Conservation (phyloP, 2,797 vertebrate genomes). For the Buphagus erythrorhynchus region DNA sequence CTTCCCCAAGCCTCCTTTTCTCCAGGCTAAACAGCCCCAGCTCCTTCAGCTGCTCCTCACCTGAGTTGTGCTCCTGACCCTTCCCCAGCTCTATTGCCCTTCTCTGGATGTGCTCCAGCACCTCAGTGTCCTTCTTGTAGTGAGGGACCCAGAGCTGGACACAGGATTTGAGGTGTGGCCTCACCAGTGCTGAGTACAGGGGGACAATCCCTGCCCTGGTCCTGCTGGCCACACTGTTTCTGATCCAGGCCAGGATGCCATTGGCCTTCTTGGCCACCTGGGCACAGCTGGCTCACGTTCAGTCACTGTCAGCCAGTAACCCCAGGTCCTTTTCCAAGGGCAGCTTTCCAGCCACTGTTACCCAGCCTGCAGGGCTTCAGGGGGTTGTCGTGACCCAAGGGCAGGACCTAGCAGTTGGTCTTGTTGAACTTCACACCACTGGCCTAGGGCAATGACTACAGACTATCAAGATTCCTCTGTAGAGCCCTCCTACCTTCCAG, state of each 20-base stretch:
- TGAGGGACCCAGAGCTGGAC: not conserved
- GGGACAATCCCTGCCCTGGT: not conserved
- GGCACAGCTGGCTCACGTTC: too few relatives aligned
- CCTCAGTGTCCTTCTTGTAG: not conserved
- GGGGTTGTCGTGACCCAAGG: not conserved
- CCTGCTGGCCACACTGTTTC: not conserved
- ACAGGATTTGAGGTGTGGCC: rapidly evolving
- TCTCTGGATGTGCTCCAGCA: rapidly evolving
- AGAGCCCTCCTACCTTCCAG: not conserved
- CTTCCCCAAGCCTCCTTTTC: not conserved
- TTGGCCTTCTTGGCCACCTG: not conserved
- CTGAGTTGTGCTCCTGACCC: not conserved
- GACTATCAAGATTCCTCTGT: not conserved
- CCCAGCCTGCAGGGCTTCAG: not conserved
- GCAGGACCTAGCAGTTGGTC: not conserved
- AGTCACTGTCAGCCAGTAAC: not conserved
- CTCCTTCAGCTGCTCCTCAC: not conserved
- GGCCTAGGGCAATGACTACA: not conserved
- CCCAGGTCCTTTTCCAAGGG: not conserved
- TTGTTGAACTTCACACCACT: not conserved
- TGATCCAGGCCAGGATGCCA: not conserved
- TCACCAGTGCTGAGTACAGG: not conserved
- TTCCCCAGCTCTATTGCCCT: rapidly evolving
- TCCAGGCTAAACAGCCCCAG: not conserved
- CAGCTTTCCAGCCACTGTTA: not conserved